Evolutionary conservation across 2,888 invertebrate genomes (phyloP), one percentile per base, ranked within the genome.

Genomic region (Stictocephala bisonia): DNA sequence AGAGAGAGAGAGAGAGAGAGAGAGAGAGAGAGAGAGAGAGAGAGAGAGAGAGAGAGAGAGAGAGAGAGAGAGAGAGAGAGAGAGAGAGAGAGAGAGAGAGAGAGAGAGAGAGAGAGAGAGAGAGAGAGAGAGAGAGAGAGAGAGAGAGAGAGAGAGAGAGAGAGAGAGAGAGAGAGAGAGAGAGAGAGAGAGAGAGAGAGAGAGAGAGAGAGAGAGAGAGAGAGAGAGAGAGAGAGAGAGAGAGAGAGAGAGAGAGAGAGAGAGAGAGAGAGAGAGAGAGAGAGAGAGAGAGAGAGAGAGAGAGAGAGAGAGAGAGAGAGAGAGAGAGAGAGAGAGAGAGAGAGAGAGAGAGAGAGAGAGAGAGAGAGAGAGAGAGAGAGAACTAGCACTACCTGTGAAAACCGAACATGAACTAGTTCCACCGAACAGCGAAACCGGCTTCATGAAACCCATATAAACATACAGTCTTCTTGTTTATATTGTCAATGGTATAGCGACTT

Each of bases 61-160:
- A 48, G 58, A 67, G 41, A 40, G 69, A 29, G 41, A 31, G 64
- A 53, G 41, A 29, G 58, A 11, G 26, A 15, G n/a, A n/a, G n/a
- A n/a, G n/a, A n/a, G n/a, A n/a, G 35, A 9, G 35, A 35, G 35
- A 35, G 35, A 35, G 35, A 35, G 35, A 35, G 35, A 35, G 35
- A 35, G 35, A 35, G 35, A 35, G 35, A 35, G 35, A 35, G 35
- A 35, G 35, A 35, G 35, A 35, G 35, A 35, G 35, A 35, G 35
- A 35, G 35, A 35, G 35, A 35, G 35, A 35, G 35, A 35, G 35
- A 35, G 35, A 35, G 35, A 35, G 35, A 35, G 35, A 35, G 35
- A 35, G 35, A 35, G 35, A 35, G 35, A 35, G 35, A 35, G 35
- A 35, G 35, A 35, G 35, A 35, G 35, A 35, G 35, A 35, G 35